Conservation (phyloP, 2,888 invertebrate species). For the Acleris laterana region DNA sequence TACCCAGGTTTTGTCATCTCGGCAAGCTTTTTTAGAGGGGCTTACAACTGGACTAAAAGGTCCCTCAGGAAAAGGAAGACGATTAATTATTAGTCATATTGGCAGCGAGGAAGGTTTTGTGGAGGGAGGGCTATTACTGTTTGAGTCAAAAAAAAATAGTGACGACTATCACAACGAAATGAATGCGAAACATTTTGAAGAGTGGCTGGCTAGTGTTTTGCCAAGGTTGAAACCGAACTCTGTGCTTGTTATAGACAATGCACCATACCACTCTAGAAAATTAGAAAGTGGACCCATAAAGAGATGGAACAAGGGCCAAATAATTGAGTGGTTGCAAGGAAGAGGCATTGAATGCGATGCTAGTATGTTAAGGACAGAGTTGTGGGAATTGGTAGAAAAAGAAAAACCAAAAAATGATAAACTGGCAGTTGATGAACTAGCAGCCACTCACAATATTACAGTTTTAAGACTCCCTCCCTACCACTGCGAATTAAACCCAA, state of each 20-base stretch:
- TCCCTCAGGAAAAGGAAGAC: conserved; percentile 5
- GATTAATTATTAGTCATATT: conserved; percentile 3
- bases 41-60: conserved; percentile 6
- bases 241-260: not conserved
- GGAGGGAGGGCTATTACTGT: not conserved
- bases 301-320: conserved; percentile 12
- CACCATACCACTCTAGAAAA: conserved; percentile 4
- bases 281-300: conserved; percentile 3
- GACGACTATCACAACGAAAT: conserved; percentile 10
- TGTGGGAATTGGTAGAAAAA: not conserved
- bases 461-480: conserved; percentile 38
- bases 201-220: conserved; percentile 18
- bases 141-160: conserved; percentile 4
- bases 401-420: conserved; percentile 16
- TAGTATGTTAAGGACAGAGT: not conserved
- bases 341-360: not conserved
- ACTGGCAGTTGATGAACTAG: conserved; percentile 15
- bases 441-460: conserved; percentile 7
- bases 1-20: conserved; percentile 7
- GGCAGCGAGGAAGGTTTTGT: conserved; percentile 1
- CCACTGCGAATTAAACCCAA: no score
- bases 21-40: conserved; percentile 13
- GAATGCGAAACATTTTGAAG: conserved; percentile 16
- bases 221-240: conserved; percentile 13
- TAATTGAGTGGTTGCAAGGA: conserved; percentile 5